phyloP scores from a whole-genome alignment of 2,113 vertebrate genomes.

The Nannobrachium achirus region DNA sequence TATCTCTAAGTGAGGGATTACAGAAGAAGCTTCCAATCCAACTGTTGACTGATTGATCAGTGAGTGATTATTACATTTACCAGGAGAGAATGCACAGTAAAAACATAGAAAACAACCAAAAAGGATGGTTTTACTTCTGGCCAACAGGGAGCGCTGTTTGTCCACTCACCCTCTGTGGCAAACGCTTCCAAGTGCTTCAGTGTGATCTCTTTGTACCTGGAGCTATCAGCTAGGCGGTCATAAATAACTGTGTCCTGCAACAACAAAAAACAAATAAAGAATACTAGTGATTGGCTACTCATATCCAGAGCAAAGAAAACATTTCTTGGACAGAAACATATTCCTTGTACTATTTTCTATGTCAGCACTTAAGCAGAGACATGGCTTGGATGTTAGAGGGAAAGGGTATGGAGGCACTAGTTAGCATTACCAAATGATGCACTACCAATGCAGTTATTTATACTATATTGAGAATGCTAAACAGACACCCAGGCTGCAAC shows the following conservation, averaged over 20 bases:
- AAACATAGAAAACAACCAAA: not conserved
- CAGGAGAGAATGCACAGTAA: not conserved
- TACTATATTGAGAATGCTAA: no score
- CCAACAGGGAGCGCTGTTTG: slow-evolving; percentile 57
- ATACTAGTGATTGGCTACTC: slow-evolving; percentile 25
- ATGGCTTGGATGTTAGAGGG: not conserved
- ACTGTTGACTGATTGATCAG: not conserved
- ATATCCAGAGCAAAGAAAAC: slow-evolving; percentile 28
- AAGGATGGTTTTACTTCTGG: not conserved
- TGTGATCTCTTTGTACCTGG: slow-evolving; percentile 97
- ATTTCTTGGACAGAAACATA: not conserved
- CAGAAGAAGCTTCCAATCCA: not conserved
- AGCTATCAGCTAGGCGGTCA: slow-evolving; percentile 94
- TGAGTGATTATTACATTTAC: not conserved
- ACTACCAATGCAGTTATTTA: no score
- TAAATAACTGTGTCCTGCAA: slow-evolving; percentile 96
- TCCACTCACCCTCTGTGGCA: slow-evolving; percentile 92
- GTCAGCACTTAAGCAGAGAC: not conserved
- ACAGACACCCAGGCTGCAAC: no score
- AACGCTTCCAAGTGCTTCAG: slow-evolving; percentile 98
- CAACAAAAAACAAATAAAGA: slow-evolving; percentile 49
- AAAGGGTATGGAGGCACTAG: not conserved
- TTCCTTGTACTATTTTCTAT: no score
- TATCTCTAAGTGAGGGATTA: not conserved
- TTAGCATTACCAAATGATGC: no score